Base-by-base conservation (phyloP, 2,797 vertebrate species). In the Setipinna tenuifilis region DNA sequence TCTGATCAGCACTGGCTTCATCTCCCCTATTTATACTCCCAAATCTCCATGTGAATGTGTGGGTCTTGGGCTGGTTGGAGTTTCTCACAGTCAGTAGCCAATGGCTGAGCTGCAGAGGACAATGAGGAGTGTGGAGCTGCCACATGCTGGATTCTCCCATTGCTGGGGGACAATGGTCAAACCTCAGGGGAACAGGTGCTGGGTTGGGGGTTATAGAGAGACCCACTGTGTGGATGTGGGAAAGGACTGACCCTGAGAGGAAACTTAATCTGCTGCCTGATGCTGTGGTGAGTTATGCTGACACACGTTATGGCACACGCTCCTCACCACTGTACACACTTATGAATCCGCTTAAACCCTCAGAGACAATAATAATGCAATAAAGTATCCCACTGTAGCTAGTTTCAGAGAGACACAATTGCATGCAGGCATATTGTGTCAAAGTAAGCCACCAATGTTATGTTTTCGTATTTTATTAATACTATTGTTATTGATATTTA, bases 31-130 rank as follows among this genome's bases (percentile, higher is more conserved):
- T 96, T 98, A 97, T 97, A 96, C 61, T 2, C 90, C 10, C 85
- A 21, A 89, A 92, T 93, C 92, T 93, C 92, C 95, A 95, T 96
- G 94, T 94, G 89, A 96, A 96, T 94, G 93, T 94, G 92, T 97
- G 96, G 94, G 95, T 95, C 92, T 94, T 41, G 86, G 91, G 93
- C 86, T 88, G 87, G 86, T 87, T 90, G 84, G 87, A 92, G 90
- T 94, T 98, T 98, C 97, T 95, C 97, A 98, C 97, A 97, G 93
- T 97, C 87, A 44, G 83, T 48, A 94, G 93, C 97, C 97, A 97
- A 97, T 98, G 95, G 93, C 0, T 88, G 89, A 88, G 88, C 88
- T 62, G 0, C 0, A 19, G n/a, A 3, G 88, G 84, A 94, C 93
- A 94, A 94, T 91, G 88, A 87, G 89, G 85, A 85, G 57, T 46